A percentile compares a stretch with the other conserved stretches of the same genome.
These are phyloP conservation scores for Propithecus perrieri DNA, from an alignment of 2,797 vertebrate genomes.

Conservation along the genomic window DNA sequence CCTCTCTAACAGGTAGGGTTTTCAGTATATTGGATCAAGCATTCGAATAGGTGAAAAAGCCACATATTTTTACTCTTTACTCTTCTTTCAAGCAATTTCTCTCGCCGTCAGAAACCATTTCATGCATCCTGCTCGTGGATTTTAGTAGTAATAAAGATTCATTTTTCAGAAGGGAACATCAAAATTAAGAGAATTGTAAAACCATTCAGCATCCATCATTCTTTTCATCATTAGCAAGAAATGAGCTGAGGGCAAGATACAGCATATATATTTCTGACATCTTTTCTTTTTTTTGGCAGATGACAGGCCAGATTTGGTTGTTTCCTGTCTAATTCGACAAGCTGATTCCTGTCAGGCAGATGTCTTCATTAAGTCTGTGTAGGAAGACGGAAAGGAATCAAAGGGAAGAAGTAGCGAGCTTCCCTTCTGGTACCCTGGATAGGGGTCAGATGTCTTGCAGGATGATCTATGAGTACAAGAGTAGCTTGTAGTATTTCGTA, in stretches of 20 bases:
- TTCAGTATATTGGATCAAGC: conserved; percentile 1
- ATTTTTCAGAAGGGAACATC: conserved; percentile 40
- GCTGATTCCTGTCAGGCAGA: conserved; percentile 58
- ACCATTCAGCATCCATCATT: conserved; percentile 32
- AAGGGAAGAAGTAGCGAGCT: not conserved
- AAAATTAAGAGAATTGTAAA: conserved; percentile 55
- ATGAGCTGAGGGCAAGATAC: conserved; percentile 20
- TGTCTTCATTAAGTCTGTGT: conserved; percentile 58
- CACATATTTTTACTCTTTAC: conserved; percentile 1
- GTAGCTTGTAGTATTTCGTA: not conserved
- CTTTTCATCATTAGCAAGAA: conserved; percentile 53
- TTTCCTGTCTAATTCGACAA: conserved; percentile 53
- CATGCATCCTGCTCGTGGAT: not conserved
- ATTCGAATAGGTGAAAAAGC: conserved; percentile 3
- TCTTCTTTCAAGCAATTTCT: conserved; percentile 37
- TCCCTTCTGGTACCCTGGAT: not conserved
- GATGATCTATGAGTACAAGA: not conserved
- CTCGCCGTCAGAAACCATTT: not conserved
- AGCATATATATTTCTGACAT: conserved; percentile 35
- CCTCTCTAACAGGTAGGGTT: not conserved
- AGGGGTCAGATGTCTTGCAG: not conserved
- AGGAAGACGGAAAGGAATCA: conserved; percentile 26
- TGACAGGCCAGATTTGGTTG: conserved; percentile 58
- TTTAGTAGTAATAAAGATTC: conserved; percentile 21
- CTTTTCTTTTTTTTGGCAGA: conserved; percentile 26